Evolutionary conservation across 2,797 vertebrate genomes (phyloP), one percentile per base, ranked within the genome.

Genomic region (Peromyscus aztecus): DNA sequence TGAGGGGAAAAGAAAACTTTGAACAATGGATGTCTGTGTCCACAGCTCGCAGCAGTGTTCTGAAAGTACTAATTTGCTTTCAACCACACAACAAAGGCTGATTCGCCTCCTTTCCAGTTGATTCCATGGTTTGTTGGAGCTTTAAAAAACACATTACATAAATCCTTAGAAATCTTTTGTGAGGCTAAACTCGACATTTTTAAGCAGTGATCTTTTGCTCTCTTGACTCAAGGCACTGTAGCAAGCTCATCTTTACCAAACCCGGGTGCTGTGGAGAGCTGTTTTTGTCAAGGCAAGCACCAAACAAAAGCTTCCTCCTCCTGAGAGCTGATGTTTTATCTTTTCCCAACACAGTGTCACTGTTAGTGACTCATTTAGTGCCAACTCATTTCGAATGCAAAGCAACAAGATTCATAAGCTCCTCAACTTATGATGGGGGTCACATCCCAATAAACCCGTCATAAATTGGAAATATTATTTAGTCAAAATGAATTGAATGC

Each of bases 151-250:
- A 95, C 61, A 52, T 98, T 97, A 96, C 96, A 92, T 97, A 97
- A 98, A 98, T 95, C 96, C 98, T 98, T 97, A 96, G 91, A 97
- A 96, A 89, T 97, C 95, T 98, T 98, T 96, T 98, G 97, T 98
- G 96, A 98, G 77, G 91, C 85, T 95, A 97, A 95, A 97, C 97
- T 94, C 85, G 46, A 3, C 23, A 52, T 91, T 82, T 11, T 6
- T n/a, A 88, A 12, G 21, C 81, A 83, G 77, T 67, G 81, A 97
- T 97, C 83, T 81, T 91, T 98, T 80, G 97, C 63, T 67, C 43
- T 96, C 76, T 57, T 92, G 85, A 92, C 4, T 90, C 90, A 88
- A 67, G 67, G 63, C 80, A 31, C n/a, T 19, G 2, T 4, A 78
- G 65, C 1, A 40, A 75, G 29, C 19, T 2, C 67, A 24, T 46